These are phyloP conservation scores for Euleptes europaea DNA, from an alignment of 2,113 vertebrate genomes.

Conservation along the genomic window DNA sequence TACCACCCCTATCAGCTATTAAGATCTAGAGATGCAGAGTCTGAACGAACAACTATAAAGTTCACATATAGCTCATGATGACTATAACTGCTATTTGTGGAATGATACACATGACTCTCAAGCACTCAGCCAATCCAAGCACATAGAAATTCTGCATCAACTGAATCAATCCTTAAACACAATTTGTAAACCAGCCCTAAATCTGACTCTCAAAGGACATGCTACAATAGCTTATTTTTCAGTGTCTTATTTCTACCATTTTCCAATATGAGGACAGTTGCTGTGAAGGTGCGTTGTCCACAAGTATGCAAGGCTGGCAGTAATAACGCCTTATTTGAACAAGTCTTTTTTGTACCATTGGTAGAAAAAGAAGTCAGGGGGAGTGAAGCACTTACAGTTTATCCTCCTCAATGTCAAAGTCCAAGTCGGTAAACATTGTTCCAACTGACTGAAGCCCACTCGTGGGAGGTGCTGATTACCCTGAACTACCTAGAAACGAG, in stretches of 20 bases:
- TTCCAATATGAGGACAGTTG: too few species aligned
- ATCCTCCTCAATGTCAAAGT: conserved; percentile 96
- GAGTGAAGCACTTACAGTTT: conserved; percentile 86
- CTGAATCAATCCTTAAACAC: neutral
- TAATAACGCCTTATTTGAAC: neutral
- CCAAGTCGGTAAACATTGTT: conserved; percentile 93
- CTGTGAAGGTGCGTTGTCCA: neutral
- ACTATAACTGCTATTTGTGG: neutral
- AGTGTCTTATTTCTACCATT: too few species aligned
- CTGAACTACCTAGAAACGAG: conserved; percentile 42
- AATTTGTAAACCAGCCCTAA: neutral
- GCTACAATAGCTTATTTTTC: neutral
- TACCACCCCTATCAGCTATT: too few species aligned
- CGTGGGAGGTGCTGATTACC: neutral
- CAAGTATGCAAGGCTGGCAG: neutral
- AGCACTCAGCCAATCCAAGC: neutral
- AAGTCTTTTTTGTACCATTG: neutral
- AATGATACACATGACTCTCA: neutral
- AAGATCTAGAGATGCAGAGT: too few species aligned
- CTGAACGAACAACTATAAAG: neutral
- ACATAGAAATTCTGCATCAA: neutral
- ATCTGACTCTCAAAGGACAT: neutral
- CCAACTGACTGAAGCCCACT: neutral
- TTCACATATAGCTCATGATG: neutral
- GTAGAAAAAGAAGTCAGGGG: neutral